A percentile compares a stretch with the other conserved stretches of the same genome.
These are phyloP conservation scores for Sialia sialis DNA, from an alignment of 2,113 vertebrate species.

Conservation along the genomic window DNA sequence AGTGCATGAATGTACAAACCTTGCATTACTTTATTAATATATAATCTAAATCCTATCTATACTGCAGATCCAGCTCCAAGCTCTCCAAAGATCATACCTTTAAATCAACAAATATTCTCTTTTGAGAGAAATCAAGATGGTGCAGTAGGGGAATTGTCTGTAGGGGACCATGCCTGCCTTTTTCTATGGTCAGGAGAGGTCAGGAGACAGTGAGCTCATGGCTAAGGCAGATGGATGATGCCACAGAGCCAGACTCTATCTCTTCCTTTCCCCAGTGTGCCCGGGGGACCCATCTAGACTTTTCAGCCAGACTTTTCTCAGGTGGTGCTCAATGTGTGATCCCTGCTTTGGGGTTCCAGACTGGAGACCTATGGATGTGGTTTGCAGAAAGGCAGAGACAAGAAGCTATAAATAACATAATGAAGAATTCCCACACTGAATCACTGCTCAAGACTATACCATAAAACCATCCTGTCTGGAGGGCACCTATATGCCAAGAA, in stretches of 20 bases:
- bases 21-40: background rate
- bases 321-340: background rate
- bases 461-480: background rate
- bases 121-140: background rate
- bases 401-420: background rate
- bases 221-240: background rate
- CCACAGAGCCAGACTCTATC: background rate
- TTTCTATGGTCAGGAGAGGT: background rate
- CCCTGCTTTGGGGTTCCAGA: background rate
- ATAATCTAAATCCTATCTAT: background rate
- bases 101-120: background rate
- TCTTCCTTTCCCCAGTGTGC: background rate
- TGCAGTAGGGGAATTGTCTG: background rate
- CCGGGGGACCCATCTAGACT: background rate
- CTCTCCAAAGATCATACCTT: background rate
- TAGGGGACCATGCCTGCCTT: background rate
- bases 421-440: constrained; percentile 15
- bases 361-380: background rate
- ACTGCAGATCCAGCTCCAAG: background rate
- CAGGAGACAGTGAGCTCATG: background rate
- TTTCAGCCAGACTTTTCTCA: background rate
- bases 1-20: background rate
- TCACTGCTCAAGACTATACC: background rate
- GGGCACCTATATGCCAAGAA: background rate
- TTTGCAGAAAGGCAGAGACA: background rate